A percentile compares a stretch with the other conserved stretches of the same genome.
Evolutionary conservation across 2,113 vertebrate genomes (phyloP).

Genomic region (Arvicanthis niloticus): DNA sequence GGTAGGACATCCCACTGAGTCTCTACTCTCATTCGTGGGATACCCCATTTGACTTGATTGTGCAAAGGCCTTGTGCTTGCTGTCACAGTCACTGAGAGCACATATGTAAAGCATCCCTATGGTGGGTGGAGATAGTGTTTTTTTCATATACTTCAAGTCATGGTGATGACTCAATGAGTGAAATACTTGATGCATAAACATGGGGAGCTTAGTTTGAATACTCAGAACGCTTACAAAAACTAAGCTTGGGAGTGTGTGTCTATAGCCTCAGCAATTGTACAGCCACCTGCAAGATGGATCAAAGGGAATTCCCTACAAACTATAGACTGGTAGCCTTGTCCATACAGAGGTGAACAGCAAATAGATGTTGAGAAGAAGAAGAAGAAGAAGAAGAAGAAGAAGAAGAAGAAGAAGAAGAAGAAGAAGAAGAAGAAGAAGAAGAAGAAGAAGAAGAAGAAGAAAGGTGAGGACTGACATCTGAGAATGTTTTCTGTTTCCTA

Average conservation of each 20-base stretch:
- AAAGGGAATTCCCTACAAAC: too few species aligned
- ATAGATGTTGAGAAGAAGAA: too few species aligned
- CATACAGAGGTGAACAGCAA: background rate
- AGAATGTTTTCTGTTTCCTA: background rate
- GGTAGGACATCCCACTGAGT: fast-evolving
- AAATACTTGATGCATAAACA: background rate
- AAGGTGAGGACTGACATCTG: background rate
- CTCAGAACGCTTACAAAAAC: background rate
- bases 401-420: too few species aligned
- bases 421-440: too few species aligned
- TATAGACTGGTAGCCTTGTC: fast-evolving
- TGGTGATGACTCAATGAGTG: too few species aligned
- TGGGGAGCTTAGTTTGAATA: background rate
- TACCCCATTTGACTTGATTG: background rate
- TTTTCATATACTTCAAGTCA: background rate
- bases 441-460: too few species aligned
- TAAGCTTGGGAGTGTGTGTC: background rate
- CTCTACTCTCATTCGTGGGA: background rate
- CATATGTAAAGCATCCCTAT: too few species aligned
- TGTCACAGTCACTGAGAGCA: background rate
- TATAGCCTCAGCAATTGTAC: background rate
- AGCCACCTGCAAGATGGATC: too few species aligned
- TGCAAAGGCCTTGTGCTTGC: too few species aligned
- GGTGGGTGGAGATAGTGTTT: background rate
- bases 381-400: too few species aligned